phyloP scores from a whole-genome alignment of 2,113 vertebrate genomes.

The Oryzias woworae region DNA sequence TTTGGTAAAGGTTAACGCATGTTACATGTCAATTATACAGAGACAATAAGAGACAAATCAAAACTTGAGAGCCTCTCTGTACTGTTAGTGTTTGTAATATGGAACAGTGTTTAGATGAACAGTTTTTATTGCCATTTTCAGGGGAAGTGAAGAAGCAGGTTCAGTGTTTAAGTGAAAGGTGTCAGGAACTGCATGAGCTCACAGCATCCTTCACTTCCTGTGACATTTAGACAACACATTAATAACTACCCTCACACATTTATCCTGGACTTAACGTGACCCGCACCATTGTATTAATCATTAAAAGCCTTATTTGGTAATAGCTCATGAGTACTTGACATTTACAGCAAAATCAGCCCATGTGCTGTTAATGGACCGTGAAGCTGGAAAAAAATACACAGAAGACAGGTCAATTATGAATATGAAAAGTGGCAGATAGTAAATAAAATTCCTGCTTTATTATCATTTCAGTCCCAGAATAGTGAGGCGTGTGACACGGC shows the following conservation, averaged over 20 bases:
- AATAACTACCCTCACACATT: constrained; percentile 22
- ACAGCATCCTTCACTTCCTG: constrained; percentile 1
- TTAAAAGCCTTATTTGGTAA: constrained; percentile 39
- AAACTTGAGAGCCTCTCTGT: neutral
- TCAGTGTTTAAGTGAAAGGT: neutral
- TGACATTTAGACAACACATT: constrained; percentile 49
- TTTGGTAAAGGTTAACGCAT: neutral
- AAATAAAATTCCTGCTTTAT: constrained; percentile 26
- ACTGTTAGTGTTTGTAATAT: too few relatives aligned
- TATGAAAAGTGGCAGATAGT: constrained; percentile 20
- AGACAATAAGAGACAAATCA: neutral
- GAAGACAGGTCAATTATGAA: constrained; percentile 21
- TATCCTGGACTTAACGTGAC: constrained; percentile 4
- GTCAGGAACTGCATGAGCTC: neutral
- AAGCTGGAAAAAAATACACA: neutral
- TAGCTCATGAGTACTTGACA: constrained; percentile 33
- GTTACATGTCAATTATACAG: neutral
- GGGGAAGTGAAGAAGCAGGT: neutral
- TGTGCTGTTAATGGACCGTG: constrained; percentile 25
- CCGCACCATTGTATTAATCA: constrained; percentile 31
- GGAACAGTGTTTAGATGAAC: too few relatives aligned
- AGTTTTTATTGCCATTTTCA: neutral
- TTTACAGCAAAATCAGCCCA: constrained; percentile 27
- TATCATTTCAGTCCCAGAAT: constrained; percentile 7
- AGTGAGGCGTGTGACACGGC: constrained; percentile 6